Evolutionary conservation across 53 echinoderm and acorn worm genomes (phyloP).

Genomic region (Holothuria scabra): DNA sequence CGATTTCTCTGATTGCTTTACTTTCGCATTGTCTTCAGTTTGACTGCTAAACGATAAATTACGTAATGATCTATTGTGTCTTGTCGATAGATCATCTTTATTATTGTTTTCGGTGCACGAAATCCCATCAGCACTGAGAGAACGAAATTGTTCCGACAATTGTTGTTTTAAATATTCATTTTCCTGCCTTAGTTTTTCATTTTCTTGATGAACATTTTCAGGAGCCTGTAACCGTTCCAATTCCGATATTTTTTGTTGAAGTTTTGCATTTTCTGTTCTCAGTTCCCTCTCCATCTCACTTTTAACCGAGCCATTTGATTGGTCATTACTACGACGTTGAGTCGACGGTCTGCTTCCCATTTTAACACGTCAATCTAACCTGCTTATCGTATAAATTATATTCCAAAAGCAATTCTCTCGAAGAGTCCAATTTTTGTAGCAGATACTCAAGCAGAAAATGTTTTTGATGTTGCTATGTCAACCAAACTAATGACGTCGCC

Average conservation of each 20-base stretch:
- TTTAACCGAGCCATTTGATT: conserved; percentile 25
- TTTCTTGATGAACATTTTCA: conserved; percentile 50
- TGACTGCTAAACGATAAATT: neutral
- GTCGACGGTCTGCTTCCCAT: conserved; percentile 72
- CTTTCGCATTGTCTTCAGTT: conserved; percentile 23
- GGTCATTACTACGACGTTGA: conserved; percentile 23
- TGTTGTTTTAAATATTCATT: conserved; percentile 48
- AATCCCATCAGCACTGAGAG: neutral
- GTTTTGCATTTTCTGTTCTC: conserved; percentile 51
- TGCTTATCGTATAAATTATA: no score
- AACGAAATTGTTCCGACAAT: neutral
- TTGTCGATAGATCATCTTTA: neutral
- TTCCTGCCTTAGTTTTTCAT: conserved; percentile 57
- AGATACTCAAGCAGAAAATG: no score
- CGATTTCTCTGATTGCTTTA: conserved; percentile 4
- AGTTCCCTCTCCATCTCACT: conserved; percentile 23
- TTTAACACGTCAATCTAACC: no score
- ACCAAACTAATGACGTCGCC: no score
- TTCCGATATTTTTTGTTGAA: conserved; percentile 43
- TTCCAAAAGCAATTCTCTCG: no score
- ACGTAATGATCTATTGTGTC: neutral
- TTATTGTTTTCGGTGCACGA: neutral
- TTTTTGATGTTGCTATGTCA: no score
- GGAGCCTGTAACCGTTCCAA: conserved; percentile 26
- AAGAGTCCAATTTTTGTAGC: no score